Percentiles rank a stretch among this genome's conserved stretches.
Conservation (phyloP, 2,113 vertebrate genomes). For the Macrotus californicus region DNA sequence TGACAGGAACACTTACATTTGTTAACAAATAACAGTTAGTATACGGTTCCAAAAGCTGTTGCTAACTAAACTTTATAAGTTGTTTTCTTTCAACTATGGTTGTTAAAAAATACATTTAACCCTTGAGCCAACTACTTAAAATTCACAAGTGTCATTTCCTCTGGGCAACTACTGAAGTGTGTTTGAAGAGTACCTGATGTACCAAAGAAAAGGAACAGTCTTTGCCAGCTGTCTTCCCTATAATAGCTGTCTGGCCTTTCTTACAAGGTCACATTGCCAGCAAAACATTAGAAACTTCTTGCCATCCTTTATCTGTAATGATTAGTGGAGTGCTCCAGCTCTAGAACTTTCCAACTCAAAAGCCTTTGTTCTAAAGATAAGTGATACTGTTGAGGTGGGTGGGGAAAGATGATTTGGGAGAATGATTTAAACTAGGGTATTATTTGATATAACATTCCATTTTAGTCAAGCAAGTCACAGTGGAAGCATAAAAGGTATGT, state of each 20-base stretch:
- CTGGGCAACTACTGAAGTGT: not conserved
- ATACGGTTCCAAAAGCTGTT: not conserved
- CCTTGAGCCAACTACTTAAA: not conserved
- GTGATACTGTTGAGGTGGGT: not conserved
- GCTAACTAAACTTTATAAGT: not conserved
- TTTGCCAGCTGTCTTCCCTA: not conserved
- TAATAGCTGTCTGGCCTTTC: not conserved
- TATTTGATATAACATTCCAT: not conserved
- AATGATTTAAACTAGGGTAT: not conserved
- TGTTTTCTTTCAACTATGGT: not conserved
- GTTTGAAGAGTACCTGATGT: not conserved
- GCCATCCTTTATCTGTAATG: not conserved
- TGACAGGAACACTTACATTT: not conserved
- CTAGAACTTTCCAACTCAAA: not conserved
- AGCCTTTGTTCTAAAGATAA: not conserved
- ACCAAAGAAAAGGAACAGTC: not conserved
- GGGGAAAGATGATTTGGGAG: not conserved
- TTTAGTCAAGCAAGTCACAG: not conserved
- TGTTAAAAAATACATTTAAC: not conserved
- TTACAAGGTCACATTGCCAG: slow-evolving; percentile 13
- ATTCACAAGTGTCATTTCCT: not conserved
- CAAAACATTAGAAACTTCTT: not conserved
- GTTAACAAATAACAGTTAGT: not conserved
- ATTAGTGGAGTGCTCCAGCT: not conserved
- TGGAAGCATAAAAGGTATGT: not conserved